A percentile compares a stretch with the other conserved stretches of the same genome.
These are phyloP conservation scores for Rhinolophus ferrumequinum DNA, from an alignment of 2,113 vertebrate species.

Conservation along the genomic window DNA sequence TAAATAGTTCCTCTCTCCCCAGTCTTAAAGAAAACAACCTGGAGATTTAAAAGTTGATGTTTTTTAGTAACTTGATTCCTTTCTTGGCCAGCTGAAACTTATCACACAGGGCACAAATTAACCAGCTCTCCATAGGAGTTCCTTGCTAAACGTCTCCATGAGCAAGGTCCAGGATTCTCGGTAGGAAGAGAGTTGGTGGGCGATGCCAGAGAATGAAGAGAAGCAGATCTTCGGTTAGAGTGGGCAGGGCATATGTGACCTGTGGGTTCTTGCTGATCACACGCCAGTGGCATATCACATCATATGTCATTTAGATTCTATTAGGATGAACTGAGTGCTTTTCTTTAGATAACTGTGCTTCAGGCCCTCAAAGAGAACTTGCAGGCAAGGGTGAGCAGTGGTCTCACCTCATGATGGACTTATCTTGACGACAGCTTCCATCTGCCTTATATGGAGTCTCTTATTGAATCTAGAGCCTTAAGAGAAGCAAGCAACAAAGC, in stretches of 20 bases:
- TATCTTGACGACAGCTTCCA: not conserved
- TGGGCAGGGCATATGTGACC: not conserved
- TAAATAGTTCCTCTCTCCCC: constrained; percentile 49
- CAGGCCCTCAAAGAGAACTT: not conserved
- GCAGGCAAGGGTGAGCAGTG: not conserved
- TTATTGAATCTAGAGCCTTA: not conserved
- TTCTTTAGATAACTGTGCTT: not conserved
- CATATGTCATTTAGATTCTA: not conserved
- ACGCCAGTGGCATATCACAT: not conserved
- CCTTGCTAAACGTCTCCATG: not conserved
- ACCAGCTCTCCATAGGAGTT: not conserved
- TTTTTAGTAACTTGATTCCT: constrained; percentile 38
- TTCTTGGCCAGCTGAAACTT: constrained; percentile 49
- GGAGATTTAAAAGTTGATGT: constrained; percentile 41
- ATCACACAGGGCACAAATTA: not conserved
- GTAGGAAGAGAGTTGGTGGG: not conserved
- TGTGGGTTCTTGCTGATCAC: not conserved
- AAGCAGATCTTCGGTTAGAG: not conserved
- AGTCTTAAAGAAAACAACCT: constrained; percentile 51
- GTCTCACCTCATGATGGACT: not conserved
- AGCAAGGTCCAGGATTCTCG: not conserved
- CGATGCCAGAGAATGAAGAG: not conserved
- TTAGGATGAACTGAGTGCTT: not conserved
- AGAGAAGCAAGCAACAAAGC: not conserved
- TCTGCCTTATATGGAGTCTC: not conserved